Evolutionary conservation across 2,888 invertebrate genomes (phyloP).

Genomic region (Taphrorychus bicolor): DNA sequence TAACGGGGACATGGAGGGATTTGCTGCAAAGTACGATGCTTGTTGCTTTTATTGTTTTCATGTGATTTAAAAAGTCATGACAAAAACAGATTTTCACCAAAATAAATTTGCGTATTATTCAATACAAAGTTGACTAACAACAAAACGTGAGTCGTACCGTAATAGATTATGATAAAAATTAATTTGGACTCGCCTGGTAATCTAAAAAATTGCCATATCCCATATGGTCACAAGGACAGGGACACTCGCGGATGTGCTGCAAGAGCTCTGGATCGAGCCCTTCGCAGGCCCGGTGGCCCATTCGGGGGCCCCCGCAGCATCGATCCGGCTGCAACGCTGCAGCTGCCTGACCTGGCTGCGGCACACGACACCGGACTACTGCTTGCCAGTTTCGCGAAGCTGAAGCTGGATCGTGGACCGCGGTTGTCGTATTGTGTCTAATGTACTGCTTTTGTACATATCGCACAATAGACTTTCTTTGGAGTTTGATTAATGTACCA

Average conservation of each 20-base stretch:
- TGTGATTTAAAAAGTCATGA: too few relatives aligned
- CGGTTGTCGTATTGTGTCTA: background rate
- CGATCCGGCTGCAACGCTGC: slow-evolving; percentile 34
- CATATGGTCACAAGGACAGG: slow-evolving; percentile 92
- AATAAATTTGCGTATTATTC: too few relatives aligned
- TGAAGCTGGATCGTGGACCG: slow-evolving; percentile 7
- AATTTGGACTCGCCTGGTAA: slow-evolving; percentile 87
- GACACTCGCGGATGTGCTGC: slow-evolving; percentile 87
- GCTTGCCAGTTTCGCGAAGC: slow-evolving; percentile 17
- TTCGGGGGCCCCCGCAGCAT: slow-evolving; percentile 50
- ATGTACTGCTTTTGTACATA: background rate
- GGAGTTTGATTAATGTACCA: background rate
- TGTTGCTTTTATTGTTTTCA: too few relatives aligned
- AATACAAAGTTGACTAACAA: too few relatives aligned
- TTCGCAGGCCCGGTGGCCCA: slow-evolving; percentile 59
- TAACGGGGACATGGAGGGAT: slow-evolving; percentile 55
- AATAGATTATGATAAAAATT: too few relatives aligned
- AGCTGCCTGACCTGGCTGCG: slow-evolving; percentile 27
- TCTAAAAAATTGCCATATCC: slow-evolving; percentile 92
- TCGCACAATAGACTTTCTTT: background rate
- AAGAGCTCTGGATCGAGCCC: slow-evolving; percentile 73
- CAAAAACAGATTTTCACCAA: too few relatives aligned
- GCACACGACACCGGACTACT: slow-evolving; percentile 28
- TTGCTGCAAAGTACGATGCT: slow-evolving; percentile 42
- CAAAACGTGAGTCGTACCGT: too few relatives aligned